Evolutionary conservation across 1,140 invertebrate genomes (phyloP), one percentile per base, ranked within the genome.

Genomic region (Gryllus bimaculatus): DNA sequence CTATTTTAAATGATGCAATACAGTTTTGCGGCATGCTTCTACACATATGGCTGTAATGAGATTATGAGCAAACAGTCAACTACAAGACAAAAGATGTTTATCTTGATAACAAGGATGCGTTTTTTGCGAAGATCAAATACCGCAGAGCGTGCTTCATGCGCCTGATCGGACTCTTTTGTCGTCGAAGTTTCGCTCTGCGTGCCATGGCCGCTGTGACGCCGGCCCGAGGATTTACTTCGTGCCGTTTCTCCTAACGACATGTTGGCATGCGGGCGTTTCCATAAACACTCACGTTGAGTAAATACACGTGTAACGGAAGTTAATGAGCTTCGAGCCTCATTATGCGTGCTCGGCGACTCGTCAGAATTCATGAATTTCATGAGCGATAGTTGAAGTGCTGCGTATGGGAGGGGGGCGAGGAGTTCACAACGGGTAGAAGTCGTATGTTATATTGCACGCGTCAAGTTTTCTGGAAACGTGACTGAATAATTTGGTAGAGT

Each of bases 301-400:
- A 66, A 66, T 66, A 66, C 54, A 66, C 54, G 7, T 66, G 54
- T 66, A 66, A 66, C 10, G 10, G 18, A 18, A 66, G 54, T 18
- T 66, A 13, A 66, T 66, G 54, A 39, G 26, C 18, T 18, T 66
- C 54, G 18, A 66, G 18, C 10, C 54, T 66, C 54, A 18, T 66
- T 66, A 66, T 66, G 18, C 54, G 10, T 66, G 54, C 18, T 66
- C 54, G 54, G 10, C 10, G 7, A 66, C 10, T 66, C 54, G 54
- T 66, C 54, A 66, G 54, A 66, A 66, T 66, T 66, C 54, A 66
- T 66, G 54, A 66, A 66, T 66, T 66, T 66, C 54, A 66, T 66
- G 54, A 66, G 54, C 10, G 18, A 66, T 66, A 39, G 54, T 7
- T 13, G 10, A 66, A 66, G 54, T 18, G 10, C 54, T 66, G 26